Base-by-base conservation (phyloP, 37 sponge, comb jelly and placozoan species). In the Hexactinellida sp. region DNA sequence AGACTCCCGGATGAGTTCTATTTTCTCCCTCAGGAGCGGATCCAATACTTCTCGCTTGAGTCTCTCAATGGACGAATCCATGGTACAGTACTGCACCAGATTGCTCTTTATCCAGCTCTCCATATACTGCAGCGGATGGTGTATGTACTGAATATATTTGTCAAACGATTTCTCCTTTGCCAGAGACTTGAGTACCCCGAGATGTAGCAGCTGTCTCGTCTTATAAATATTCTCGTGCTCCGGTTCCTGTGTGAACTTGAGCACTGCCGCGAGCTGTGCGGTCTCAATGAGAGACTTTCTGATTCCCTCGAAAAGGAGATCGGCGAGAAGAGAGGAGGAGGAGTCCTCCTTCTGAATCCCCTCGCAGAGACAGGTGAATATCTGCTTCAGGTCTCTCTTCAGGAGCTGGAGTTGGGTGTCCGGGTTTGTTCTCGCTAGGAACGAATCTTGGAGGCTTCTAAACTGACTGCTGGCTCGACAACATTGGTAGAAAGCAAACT, bases 371-470 rank as follows among this genome's bases (percentile, higher is more conserved):
- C 19, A 63, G 34, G 76, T 63, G 76, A 63, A 63, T 63, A 63
- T n/a, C 5, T 3, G 5, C 76, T 63, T 63, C 28, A 63, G 34
- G 25, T 63, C 76, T n/a, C 5, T 28, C 34, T 63, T 63, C 34
- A 63, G 76, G 3, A n/a, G 3, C 5, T 25, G 3, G 32, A 63
- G 34, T 28, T 63, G 76, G 13, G 85, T 87, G 1, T 91, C 35
- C 0, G 90, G 88, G n/a, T 36, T 37, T 5, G 38, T 55, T 0
- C 55, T 16, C n/a, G 87, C 41, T 19, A 47, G 87, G 51, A 93
- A 93, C 24, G 38, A 54, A 37, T 63, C 41, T 5, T 88, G 38
- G 0, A 63, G 34, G 19, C 13, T 23, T 3, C 13, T 1, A n/a
- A 63, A 63, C 30, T 63, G 76, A 7, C 3, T 23, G 34, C 25